phyloP scores from a whole-genome alignment of 1,140 invertebrate species.

The Triops longicaudatus region DNA sequence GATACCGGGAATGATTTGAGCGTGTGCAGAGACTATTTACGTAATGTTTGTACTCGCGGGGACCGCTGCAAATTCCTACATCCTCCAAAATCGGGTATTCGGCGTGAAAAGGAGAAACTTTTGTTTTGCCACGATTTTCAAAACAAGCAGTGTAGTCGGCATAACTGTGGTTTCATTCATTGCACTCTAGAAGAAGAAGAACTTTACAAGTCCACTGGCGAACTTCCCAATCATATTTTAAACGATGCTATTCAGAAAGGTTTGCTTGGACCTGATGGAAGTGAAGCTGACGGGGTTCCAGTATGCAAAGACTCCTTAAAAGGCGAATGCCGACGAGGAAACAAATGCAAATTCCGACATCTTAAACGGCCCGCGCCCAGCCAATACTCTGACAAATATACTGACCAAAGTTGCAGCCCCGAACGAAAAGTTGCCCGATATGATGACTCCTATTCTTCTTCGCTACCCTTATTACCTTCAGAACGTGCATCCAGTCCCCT shows the following conservation, averaged over 20 bases:
- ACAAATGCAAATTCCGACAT: constrained; percentile 49
- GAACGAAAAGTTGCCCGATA: constrained; percentile 30
- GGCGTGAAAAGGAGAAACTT: constrained; percentile 34
- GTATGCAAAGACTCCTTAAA: constrained; percentile 69
- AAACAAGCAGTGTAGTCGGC: constrained; percentile 57
- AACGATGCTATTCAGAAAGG: constrained; percentile 35
- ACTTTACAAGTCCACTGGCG: constrained; percentile 57
- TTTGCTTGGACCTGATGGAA: constrained; percentile 31
- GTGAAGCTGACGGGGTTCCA: constrained; percentile 45
- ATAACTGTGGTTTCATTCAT: constrained; percentile 65
- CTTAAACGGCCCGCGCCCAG: constrained; percentile 32
- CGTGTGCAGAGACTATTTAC: constrained; percentile 49
- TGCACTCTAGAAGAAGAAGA: constrained; percentile 67
- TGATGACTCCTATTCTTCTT: neutral
- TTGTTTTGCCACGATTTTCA: constrained; percentile 80
- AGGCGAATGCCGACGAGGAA: constrained; percentile 55
- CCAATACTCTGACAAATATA: neutral
- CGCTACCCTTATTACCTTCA: neutral
- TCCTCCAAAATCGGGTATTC: constrained; percentile 38
- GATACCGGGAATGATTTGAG: constrained; percentile 18
- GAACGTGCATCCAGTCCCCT: neutral
- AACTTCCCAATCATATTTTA: constrained; percentile 52
- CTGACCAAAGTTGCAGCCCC: constrained; percentile 31
- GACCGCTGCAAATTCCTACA: constrained; percentile 68
- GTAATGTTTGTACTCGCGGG: constrained; percentile 62